Percentiles rank a stretch among this genome's conserved stretches.
phyloP scores from a whole-genome alignment of 2,888 invertebrate genomes.

The Choreutis nemorana region DNA sequence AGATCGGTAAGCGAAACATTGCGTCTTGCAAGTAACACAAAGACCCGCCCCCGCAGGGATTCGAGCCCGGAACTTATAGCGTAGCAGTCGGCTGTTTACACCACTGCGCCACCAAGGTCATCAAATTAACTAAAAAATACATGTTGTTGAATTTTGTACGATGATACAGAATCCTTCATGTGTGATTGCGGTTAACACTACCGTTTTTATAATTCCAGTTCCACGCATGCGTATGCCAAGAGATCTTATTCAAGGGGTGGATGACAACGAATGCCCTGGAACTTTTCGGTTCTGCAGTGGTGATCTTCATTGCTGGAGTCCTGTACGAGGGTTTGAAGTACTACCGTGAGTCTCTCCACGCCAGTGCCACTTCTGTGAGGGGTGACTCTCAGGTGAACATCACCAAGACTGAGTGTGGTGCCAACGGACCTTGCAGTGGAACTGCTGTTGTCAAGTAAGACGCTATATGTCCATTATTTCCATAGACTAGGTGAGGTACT shows the following conservation, averaged over 20 bases:
- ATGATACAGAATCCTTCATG: too few species aligned
- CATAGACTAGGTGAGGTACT: too few species aligned
- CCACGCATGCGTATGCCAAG: conserved; percentile 78
- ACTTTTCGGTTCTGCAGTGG: conserved; percentile 87
- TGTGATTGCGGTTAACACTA: too few species aligned
- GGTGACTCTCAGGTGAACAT: conserved; percentile 55
- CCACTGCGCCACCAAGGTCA: too few species aligned
- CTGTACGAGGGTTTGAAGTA: conserved; percentile 97
- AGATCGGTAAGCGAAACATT: too few species aligned
- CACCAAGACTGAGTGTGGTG: conserved; percentile 54
- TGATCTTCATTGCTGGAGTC: conserved; percentile 87
- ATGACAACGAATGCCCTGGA: conserved; percentile 74
- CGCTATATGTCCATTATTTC: conserved; percentile 7
- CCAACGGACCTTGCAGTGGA: conserved; percentile 35
- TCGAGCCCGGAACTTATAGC: too few species aligned
- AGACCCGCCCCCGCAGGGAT: too few species aligned
- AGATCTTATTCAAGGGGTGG: conserved; percentile 85
- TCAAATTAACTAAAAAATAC: too few species aligned
- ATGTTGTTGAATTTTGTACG: too few species aligned
- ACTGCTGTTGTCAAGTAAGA: conserved; percentile 50
- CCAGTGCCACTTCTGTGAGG: conserved; percentile 25
- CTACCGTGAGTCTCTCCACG: conserved; percentile 62
- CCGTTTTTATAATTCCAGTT: conserved; percentile 65
- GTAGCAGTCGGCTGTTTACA: too few species aligned
- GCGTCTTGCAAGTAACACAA: too few species aligned